These are phyloP conservation scores for Agonopterix arenella DNA, from an alignment of 2,888 invertebrate species.

Conservation along the genomic window DNA sequence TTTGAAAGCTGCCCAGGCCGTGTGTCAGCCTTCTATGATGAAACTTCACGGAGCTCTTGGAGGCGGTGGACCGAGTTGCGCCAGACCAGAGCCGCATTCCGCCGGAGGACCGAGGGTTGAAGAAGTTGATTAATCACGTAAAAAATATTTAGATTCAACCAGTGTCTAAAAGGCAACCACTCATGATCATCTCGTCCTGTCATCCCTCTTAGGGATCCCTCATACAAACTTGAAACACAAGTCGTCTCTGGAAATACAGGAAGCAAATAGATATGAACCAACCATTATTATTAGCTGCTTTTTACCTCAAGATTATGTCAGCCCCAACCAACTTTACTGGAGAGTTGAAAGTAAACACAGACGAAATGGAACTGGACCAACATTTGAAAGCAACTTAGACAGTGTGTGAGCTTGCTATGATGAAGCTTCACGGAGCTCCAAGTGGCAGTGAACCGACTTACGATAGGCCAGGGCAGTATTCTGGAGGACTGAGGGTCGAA, in stretches of 20 bases:
- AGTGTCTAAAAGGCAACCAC: too few relatives aligned
- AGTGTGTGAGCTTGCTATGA: conserved; percentile 64
- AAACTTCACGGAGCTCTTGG: conserved; percentile 83
- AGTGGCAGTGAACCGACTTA: conserved; percentile 48
- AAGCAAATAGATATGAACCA: too few relatives aligned
- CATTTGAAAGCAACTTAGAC: conserved; percentile 80
- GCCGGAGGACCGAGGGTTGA: conserved; percentile 80
- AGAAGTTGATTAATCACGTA: conserved; percentile 60
- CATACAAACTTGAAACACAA: too few relatives aligned
- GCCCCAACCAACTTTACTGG: too few relatives aligned
- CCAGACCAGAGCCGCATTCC: conserved; percentile 31
- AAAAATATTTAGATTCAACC: too few relatives aligned
- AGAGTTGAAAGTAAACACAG: too few relatives aligned
- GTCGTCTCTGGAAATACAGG: too few relatives aligned
- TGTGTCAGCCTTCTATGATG: conserved; percentile 88
- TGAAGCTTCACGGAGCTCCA: conserved; percentile 84
- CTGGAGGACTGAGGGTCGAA: conserved; percentile 80
- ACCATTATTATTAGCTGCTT: too few relatives aligned
- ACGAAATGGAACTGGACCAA: conserved; percentile 68
- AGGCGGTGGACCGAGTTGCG: conserved; percentile 46
- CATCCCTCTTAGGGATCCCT: too few relatives aligned
- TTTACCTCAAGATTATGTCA: not conserved
- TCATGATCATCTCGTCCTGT: too few relatives aligned
- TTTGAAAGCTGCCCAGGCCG: conserved; percentile 83
- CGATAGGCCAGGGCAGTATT: conserved; percentile 35